Evolutionary conservation across 2,113 vertebrate species (phyloP).

Genomic region (Festucalex cinctus): DNA sequence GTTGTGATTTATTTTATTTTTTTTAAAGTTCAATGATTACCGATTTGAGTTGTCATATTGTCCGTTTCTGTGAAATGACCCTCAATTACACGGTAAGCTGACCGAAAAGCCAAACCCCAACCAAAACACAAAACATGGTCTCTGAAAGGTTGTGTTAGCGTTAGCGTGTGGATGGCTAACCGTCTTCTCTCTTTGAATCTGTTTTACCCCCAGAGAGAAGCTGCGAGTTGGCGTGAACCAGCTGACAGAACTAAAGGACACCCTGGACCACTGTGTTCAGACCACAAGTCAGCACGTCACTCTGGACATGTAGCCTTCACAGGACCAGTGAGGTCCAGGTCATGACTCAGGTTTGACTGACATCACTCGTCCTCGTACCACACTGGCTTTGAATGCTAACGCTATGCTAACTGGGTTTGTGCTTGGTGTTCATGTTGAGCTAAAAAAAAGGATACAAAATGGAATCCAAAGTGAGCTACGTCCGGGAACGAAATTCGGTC

Average conservation of each 20-base stretch:
- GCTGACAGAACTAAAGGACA: constrained; percentile 74
- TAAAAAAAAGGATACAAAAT: not conserved
- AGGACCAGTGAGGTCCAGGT: not conserved
- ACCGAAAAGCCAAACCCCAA: no score
- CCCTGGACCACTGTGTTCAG: constrained; percentile 73
- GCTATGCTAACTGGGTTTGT: not conserved
- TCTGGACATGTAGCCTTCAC: constrained; percentile 62
- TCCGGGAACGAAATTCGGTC: no score
- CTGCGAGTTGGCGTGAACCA: constrained; percentile 78
- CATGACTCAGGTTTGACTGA: not conserved
- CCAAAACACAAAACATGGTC: no score
- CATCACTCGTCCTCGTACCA: not conserved
- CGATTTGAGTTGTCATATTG: no score
- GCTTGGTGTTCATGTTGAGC: not conserved
- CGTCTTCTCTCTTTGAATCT: not conserved
- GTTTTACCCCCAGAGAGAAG: constrained; percentile 72
- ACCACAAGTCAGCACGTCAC: constrained; percentile 43
- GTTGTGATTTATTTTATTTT: no score
- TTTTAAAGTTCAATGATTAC: no score
- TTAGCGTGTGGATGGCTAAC: not conserved
- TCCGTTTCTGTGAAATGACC: no score
- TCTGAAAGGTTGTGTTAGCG: no score
- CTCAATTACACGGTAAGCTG: no score
- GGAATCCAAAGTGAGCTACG: not conserved
- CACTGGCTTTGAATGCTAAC: not conserved